These are phyloP conservation scores for Stegostoma tigrinum DNA, from an alignment of 2,113 vertebrate species.

Conservation along the genomic window DNA sequence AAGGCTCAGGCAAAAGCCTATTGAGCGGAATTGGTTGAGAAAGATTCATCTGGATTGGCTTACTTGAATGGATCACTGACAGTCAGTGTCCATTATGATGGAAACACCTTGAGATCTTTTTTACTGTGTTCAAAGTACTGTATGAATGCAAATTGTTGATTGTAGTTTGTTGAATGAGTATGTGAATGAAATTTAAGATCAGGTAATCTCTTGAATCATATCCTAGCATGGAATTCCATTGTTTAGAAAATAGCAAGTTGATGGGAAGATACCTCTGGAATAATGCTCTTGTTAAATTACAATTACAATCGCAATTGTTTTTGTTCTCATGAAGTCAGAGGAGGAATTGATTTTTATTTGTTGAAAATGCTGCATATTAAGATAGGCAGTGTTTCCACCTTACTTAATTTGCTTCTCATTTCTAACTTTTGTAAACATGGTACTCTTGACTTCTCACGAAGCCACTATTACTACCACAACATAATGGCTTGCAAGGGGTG, in stretches of 20 bases:
- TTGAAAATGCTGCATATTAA: background rate
- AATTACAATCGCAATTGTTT: background rate
- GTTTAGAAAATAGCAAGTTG: background rate
- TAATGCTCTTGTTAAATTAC: background rate
- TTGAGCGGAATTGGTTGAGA: no score
- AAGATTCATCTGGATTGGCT: no score
- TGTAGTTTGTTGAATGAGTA: background rate
- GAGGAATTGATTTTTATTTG: background rate
- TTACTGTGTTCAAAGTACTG: background rate
- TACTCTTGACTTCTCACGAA: background rate
- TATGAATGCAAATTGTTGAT: background rate
- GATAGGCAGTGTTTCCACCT: background rate
- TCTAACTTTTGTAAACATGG: background rate
- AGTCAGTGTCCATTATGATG: background rate
- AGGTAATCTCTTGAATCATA: background rate
- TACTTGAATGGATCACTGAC: background rate
- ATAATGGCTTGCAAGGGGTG: background rate
- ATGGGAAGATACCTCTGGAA: background rate
- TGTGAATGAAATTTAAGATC: background rate
- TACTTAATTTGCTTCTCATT: background rate
- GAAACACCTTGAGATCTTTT: background rate
- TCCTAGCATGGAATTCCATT: background rate
- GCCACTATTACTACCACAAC: background rate
- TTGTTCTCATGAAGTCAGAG: background rate
- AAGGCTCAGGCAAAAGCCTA: no score